Percentiles rank a stretch among this genome's conserved stretches.
Conservation (phyloP, 1,140 invertebrate species). For the Archivesica marissinica region DNA sequence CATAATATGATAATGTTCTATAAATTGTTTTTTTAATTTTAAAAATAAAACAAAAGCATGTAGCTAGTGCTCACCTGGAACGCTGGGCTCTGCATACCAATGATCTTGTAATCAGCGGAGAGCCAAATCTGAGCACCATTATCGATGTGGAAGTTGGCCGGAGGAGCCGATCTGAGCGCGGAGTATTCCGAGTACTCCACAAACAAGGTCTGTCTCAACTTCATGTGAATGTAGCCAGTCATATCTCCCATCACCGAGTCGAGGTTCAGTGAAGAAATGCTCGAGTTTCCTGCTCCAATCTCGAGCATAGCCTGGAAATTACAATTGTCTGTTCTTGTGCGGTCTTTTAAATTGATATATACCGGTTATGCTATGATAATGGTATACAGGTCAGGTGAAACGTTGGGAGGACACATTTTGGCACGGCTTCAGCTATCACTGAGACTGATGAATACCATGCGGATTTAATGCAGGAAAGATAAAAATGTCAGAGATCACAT, state of each 20-base stretch:
- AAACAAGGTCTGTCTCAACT: conserved; percentile 68
- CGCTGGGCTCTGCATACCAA: conserved; percentile 67
- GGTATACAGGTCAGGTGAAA: no score
- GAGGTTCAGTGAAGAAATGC: conserved; percentile 64
- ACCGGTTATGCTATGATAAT: no score
- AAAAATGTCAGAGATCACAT: no score
- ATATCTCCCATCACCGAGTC: conserved; percentile 73
- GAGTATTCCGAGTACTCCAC: conserved; percentile 69
- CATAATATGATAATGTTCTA: no score
- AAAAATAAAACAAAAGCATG: not conserved
- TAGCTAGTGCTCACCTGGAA: conserved; percentile 32
- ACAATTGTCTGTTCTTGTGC: no score
- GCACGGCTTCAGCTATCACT: no score
- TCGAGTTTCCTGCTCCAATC: conserved; percentile 60
- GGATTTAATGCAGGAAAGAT: no score
- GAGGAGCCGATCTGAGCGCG: conserved; percentile 68
- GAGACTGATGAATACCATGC: no score
- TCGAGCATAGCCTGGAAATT: conserved; percentile 70
- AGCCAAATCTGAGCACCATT: conserved; percentile 68
- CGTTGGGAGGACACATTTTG: no score
- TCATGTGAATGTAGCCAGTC: conserved; percentile 68
- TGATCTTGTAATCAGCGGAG: conserved; percentile 69
- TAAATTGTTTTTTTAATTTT: no score
- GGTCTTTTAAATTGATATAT: no score
- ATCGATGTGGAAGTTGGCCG: conserved; percentile 73